phyloP scores from a whole-genome alignment of 2,797 vertebrate species.

The Bradypus variegatus region DNA sequence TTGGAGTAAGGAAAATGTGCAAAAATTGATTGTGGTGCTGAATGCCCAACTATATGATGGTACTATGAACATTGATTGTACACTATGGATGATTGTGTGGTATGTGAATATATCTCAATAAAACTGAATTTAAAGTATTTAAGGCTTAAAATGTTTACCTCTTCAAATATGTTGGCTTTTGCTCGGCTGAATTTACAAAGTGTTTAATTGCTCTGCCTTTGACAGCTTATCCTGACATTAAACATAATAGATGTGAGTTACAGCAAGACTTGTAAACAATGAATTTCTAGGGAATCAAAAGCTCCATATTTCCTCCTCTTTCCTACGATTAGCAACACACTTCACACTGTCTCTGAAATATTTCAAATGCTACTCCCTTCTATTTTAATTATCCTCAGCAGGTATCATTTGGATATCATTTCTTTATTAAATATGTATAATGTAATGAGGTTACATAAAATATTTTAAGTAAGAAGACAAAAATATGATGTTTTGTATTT shows the following conservation, averaged over 20 bases:
- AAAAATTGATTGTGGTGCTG: too few species aligned
- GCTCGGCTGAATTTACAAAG: constrained; percentile 2
- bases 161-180: constrained; percentile 8
- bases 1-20: too few species aligned
- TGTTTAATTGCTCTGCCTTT: background rate
- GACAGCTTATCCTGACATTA: background rate
- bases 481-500: background rate
- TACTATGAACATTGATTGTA: too few species aligned
- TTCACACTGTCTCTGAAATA: constrained; percentile 15
- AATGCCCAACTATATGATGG: too few species aligned
- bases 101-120: background rate
- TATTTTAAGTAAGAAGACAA: background rate
- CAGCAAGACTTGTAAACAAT: background rate
- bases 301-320: background rate
- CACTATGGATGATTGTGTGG: too few species aligned
- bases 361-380: background rate
- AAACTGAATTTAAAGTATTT: background rate
- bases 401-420: background rate
- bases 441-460: background rate
- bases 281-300: background rate
- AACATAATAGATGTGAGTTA: background rate
- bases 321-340: background rate
- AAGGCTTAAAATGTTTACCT: background rate
- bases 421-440: background rate
- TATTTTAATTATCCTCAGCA: background rate